Conservation (phyloP, 2,797 vertebrate genomes). For the Aotus griseimembra region DNA sequence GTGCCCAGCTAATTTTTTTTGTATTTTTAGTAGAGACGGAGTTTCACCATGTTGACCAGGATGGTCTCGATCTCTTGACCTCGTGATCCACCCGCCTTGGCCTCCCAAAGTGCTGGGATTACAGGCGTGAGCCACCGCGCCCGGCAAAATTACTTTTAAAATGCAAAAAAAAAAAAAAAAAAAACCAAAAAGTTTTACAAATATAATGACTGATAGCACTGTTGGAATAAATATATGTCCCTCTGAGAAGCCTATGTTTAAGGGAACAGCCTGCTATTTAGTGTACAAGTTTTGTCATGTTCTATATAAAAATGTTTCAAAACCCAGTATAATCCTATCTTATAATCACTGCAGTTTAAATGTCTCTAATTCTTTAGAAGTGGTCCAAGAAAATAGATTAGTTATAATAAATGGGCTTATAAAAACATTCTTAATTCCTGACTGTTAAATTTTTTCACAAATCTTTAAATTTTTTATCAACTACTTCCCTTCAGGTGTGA, state of each 20-base stretch:
- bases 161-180: background rate
- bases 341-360: slow-evolving; percentile 15
- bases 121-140: too few relatives aligned
- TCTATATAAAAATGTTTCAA: slow-evolving; percentile 14
- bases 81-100: too few relatives aligned
- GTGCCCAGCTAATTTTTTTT: too few relatives aligned
- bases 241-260: background rate
- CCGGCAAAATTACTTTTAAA: background rate
- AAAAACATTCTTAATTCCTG: background rate
- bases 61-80: too few relatives aligned
- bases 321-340: background rate
- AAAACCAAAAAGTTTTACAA: background rate
- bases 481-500: background rate
- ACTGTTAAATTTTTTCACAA: background rate
- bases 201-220: background rate
- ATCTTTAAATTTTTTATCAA: slow-evolving; percentile 26
- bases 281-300: background rate
- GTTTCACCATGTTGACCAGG: too few relatives aligned
- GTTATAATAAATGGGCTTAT: background rate
- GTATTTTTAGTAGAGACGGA: too few relatives aligned
- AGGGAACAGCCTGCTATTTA: background rate
- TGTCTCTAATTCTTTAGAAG: background rate
- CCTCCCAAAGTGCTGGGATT: too few relatives aligned
- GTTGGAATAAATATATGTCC: background rate
- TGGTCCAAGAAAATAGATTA: background rate